These are phyloP conservation scores for Prunella fulvescens DNA, from an alignment of 2,113 vertebrate genomes.

Conservation along the genomic window DNA sequence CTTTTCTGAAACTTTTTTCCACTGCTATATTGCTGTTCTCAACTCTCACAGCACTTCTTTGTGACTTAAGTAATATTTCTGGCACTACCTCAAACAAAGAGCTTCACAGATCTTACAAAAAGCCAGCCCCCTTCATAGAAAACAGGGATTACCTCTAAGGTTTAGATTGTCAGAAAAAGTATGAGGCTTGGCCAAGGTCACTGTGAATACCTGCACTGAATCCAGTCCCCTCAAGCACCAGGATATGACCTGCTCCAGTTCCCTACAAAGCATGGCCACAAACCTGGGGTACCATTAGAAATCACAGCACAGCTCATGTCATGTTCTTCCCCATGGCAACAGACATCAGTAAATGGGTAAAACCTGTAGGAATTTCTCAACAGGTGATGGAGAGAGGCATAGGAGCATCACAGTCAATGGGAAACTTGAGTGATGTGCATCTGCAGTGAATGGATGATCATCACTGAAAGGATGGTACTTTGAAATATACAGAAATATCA, in stretches of 20 bases:
- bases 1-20: neutral
- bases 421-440: neutral
- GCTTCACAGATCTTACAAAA: neutral
- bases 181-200: neutral
- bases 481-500: neutral
- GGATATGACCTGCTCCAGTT: neutral
- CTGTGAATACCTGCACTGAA: neutral
- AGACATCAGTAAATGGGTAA: neutral
- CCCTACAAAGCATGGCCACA: neutral
- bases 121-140: neutral
- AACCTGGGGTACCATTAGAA: neutral
- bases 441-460: neutral
- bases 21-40: neutral
- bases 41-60: neutral
- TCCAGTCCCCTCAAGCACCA: neutral
- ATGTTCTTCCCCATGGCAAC: neutral
- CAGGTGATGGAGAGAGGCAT: accelerated
- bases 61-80: neutral
- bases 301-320: neutral
- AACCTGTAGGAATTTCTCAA: neutral
- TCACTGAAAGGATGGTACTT: neutral
- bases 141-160: neutral
- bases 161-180: neutral
- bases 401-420: neutral
- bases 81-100: neutral